Percentiles rank a stretch among this genome's conserved stretches.
phyloP scores from a whole-genome alignment of 2,888 invertebrate genomes.

The Euzophera pinguis region DNA sequence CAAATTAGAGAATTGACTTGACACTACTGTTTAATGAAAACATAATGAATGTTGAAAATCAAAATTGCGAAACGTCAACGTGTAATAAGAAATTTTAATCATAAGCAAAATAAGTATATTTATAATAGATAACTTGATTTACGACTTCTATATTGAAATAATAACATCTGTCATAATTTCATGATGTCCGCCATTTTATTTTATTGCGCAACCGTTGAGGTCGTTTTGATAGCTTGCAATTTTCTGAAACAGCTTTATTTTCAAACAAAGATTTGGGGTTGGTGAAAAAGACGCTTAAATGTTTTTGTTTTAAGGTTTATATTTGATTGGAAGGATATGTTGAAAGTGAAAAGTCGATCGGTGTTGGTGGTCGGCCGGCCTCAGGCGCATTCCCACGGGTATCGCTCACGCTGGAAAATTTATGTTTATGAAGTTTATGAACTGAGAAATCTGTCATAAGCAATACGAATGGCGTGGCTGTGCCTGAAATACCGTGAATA shows the following conservation, averaged over 20 bases:
- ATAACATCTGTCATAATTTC: constrained; percentile 21
- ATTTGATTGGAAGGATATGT: constrained; percentile 30
- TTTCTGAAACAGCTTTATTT: constrained; percentile 70
- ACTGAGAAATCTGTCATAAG: constrained; percentile 78
- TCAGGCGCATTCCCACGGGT: constrained; percentile 73
- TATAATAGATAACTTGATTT: constrained; percentile 20
- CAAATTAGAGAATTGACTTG: too few relatives aligned
- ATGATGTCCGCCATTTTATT: constrained; percentile 51
- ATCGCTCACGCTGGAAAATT: constrained; percentile 72
- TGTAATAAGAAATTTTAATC: too few relatives aligned
- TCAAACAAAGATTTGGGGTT: constrained; percentile 38
- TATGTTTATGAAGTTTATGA: constrained; percentile 77
- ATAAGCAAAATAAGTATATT: too few relatives aligned
- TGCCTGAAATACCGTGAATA: constrained; percentile 73
- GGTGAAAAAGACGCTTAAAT: constrained; percentile 27
- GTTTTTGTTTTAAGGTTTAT: constrained; percentile 29
- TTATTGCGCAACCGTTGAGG: constrained; percentile 59
- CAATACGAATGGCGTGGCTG: constrained; percentile 67
- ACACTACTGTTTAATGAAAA: too few relatives aligned
- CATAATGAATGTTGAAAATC: too few relatives aligned
- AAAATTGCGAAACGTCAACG: too few relatives aligned
- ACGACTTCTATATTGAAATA: constrained; percentile 10
- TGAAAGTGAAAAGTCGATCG: constrained; percentile 73
- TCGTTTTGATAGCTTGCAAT: constrained; percentile 46
- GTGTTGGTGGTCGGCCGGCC: constrained; percentile 73